Evolutionary conservation across 2,888 invertebrate genomes (phyloP).

Genomic region (Lordiphosa fenestrarum): DNA sequence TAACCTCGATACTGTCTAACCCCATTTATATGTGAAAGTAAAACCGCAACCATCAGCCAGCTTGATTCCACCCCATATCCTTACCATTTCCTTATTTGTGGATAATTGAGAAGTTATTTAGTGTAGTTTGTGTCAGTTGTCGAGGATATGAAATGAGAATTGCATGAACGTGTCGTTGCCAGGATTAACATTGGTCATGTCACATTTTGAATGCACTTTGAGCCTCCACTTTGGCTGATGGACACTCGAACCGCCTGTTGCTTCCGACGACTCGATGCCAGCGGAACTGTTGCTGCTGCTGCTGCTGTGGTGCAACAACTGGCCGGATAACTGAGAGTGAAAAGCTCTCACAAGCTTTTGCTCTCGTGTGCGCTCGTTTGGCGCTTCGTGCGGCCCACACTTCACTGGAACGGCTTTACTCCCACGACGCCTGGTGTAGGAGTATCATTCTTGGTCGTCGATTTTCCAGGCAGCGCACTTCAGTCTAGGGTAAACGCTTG

Average conservation of each 20-base stretch:
- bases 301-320: constrained; percentile 63
- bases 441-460: constrained; percentile 44
- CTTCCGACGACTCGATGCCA: constrained; percentile 50
- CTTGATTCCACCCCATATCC: too few relatives aligned
- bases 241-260: constrained; percentile 72
- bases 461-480: constrained; percentile 77
- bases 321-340: constrained; percentile 59
- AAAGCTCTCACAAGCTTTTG: constrained; percentile 62
- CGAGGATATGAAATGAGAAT: neutral
- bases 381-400: constrained; percentile 19
- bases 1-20: too few relatives aligned
- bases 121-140: too few relatives aligned
- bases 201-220: constrained; percentile 66
- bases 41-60: too few relatives aligned
- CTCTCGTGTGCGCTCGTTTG: constrained; percentile 21
- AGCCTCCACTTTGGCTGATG: constrained; percentile 47
- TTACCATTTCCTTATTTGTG: too few relatives aligned
- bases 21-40: too few relatives aligned
- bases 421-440: constrained; percentile 55
- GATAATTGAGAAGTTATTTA: too few relatives aligned
- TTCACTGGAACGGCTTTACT: constrained; percentile 50
- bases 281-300: constrained; percentile 65
- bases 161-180: constrained; percentile 12
- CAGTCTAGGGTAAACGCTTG: constrained; percentile 81
- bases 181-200: constrained; percentile 11